Evolutionary conservation across 23 tunicate genomes (phyloP), one percentile per base, ranked within the genome.

Genomic region (Pegea sp.): DNA sequence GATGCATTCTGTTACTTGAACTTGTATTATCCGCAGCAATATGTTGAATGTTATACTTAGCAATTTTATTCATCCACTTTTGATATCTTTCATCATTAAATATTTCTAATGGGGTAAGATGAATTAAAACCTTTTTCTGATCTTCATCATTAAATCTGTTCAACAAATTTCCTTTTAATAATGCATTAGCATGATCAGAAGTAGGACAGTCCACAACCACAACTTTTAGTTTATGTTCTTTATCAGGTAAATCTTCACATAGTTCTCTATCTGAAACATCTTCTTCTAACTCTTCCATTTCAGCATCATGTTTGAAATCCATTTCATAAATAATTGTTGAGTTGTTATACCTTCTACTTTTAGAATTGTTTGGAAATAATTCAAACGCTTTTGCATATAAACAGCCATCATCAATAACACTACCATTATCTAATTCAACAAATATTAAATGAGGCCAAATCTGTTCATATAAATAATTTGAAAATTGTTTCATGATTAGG

Each of bases 171-270:
- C 24, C 34, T 54, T 26, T 18, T 51, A 26, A 7, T 7, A 34
- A 16, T 19, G 5, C 25, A 16, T 44, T 26, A 21, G 56, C 56
- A 66, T 66, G 71, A 11, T 26, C 33, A 11, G 31, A 24, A 0
- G 71, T 55, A 1, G 71, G 71, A 24, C 71, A 66, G 19, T 56
- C 62, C 16, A 66, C 5, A 3, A 55, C n/a, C 8, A 55, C 26
- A 34, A 66, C 31, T 31, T 52, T 52, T 1, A 31, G 28, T 21
- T 1, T 2, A 21, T 8, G 4, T 1, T 30, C 5, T 4, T 4
- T 8, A 2, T 8, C 22, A 52, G 2, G 28, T 16, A 52, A n/a
- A 2, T 52, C 56, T 8, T 52, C 56, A n/a, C n/a, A n/a, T n/a
- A n/a, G n/a, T n/a, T n/a, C n/a, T n/a, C n/a, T n/a, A n/a, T n/a